These are phyloP conservation scores for Aselliscus stoliczkanus DNA, from an alignment of 2,797 vertebrate genomes.

Conservation along the genomic window DNA sequence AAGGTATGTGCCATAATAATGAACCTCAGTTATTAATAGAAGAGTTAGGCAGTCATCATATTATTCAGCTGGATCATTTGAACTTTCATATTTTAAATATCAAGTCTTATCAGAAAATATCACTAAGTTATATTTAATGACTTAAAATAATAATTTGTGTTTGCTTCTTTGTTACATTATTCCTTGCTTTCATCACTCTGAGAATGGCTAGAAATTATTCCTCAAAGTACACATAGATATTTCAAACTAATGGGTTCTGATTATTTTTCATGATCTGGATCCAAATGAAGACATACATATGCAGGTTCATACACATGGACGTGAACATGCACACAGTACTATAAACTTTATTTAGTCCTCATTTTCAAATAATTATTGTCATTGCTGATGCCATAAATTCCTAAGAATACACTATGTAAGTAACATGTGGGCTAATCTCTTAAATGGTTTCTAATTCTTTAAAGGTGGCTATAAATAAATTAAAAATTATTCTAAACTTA, in stretches of 20 bases:
- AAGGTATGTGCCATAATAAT: background rate
- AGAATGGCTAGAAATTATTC: background rate
- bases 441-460: background rate
- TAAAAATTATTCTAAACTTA: background rate
- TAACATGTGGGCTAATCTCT: background rate
- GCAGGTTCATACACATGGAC: background rate
- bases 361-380: background rate
- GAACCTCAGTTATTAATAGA: background rate
- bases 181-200: background rate
- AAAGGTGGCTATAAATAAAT: background rate
- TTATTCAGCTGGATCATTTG: background rate
- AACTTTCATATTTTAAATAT: background rate
- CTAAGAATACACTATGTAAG: background rate
- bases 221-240: background rate
- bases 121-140: background rate
- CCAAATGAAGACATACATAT: background rate
- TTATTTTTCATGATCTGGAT: background rate
- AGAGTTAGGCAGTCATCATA: background rate
- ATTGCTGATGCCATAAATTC: background rate
- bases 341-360: background rate
- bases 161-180: background rate
- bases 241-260: background rate
- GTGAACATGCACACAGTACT: background rate
- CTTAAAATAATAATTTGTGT: background rate
- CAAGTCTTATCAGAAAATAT: background rate